phyloP scores from a whole-genome alignment of 2,888 invertebrate species.

The Agriotes lineatus region DNA sequence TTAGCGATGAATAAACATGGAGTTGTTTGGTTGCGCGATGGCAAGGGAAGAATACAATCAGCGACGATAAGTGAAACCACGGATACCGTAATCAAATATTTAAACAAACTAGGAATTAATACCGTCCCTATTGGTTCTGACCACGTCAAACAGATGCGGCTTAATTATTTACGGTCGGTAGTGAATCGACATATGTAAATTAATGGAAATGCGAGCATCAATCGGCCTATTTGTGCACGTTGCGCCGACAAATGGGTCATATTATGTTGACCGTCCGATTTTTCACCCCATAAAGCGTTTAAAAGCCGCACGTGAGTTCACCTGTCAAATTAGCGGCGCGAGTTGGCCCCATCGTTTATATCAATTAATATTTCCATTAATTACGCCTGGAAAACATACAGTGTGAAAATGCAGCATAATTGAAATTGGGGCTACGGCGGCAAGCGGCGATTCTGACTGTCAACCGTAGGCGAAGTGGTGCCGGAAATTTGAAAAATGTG shows the following conservation, averaged over 20 bases:
- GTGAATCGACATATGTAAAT: conserved; percentile 44
- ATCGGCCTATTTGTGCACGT: conserved; percentile 18
- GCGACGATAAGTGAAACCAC: background rate
- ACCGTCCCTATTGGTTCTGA: conserved; percentile 25
- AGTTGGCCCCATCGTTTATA: conserved; percentile 22
- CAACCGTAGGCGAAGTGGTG: background rate
- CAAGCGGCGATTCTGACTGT: background rate
- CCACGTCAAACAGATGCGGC: conserved; percentile 39
- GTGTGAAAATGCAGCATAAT: conserved; percentile 5
- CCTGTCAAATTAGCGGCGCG: conserved; percentile 16
- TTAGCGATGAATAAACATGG: no score
- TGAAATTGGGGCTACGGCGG: background rate
- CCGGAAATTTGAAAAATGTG: background rate
- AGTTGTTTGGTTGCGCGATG: no score
- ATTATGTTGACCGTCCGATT: conserved; percentile 13
- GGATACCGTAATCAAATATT: conserved; percentile 25
- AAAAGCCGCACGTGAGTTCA: conserved; percentile 19
- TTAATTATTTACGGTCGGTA: conserved; percentile 40
- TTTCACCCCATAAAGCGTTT: conserved; percentile 23
- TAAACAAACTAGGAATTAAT: conserved; percentile 33
- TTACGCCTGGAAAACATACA: conserved; percentile 5
- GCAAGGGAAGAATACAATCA: background rate
- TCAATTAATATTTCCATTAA: conserved; percentile 29
- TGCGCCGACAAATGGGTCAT: conserved; percentile 23
- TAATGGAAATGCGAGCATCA: conserved; percentile 41